Conservation (phyloP, 1,140 invertebrate species). For the Aleiodes sp. region DNA sequence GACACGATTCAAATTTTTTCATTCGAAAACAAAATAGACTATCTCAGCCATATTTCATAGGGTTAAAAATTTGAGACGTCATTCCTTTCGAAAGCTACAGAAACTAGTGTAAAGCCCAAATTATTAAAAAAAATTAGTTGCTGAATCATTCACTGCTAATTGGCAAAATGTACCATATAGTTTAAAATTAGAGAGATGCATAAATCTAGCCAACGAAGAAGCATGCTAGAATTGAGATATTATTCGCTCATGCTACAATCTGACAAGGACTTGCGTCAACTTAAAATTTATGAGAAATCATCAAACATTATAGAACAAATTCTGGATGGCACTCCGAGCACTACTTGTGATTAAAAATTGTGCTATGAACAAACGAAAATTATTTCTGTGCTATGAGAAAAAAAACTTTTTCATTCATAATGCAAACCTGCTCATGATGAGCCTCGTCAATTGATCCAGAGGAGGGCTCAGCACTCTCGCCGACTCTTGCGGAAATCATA, state of each 20-base stretch:
- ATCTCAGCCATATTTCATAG: too few relatives aligned
- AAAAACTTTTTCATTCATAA: constrained; percentile 12
- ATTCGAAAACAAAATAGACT: too few relatives aligned
- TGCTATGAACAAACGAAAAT: not conserved
- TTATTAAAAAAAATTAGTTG: too few relatives aligned
- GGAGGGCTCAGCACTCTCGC: constrained; percentile 57
- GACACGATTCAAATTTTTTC: too few relatives aligned
- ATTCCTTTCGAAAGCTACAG: too few relatives aligned
- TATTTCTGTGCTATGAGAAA: not conserved
- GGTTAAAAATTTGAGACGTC: too few relatives aligned
- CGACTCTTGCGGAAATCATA: constrained; percentile 58
- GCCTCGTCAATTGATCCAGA: constrained; percentile 59
- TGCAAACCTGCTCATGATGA: constrained; percentile 62
- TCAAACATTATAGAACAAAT: constrained; percentile 30
- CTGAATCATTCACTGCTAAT: constrained; percentile 17
- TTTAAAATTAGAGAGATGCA: constrained; percentile 58
- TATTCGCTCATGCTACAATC: constrained; percentile 52
- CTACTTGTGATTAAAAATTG: too few relatives aligned
- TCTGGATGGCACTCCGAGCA: too few relatives aligned
- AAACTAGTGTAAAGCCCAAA: too few relatives aligned
- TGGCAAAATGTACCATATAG: not conserved
- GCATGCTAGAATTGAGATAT: constrained; percentile 40
- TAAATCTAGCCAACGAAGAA: constrained; percentile 41
- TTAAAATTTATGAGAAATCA: constrained; percentile 38
- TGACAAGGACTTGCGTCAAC: too few relatives aligned